Base-by-base conservation (phyloP, 53 echinoderm and acorn worm genomes). In the Arbacia lixula region DNA sequence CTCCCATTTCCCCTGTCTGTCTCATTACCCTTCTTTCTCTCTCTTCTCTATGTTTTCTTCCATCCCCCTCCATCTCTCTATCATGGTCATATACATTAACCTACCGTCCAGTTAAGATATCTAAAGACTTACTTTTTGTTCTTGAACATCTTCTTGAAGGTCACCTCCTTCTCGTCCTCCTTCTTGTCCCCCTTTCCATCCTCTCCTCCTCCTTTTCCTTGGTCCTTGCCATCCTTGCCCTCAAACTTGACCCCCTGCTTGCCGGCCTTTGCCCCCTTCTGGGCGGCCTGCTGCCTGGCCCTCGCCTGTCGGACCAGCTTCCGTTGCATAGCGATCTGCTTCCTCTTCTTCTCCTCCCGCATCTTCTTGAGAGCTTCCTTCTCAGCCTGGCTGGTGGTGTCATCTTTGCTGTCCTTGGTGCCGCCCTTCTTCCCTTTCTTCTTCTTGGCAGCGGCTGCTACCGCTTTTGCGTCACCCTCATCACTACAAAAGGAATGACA, bases 121-220 rank as follows among this genome's bases (percentile, higher is more conserved):
- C n/a, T n/a, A n/a, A n/a, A n/a, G n/a, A n/a, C 89, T 90, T 84
- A 97, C 98, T 90, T 85, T 85, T 91, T 97, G 53, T 97, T 97
- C 66, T 90, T 92, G 72, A 55, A 80, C 94, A 91, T 94, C 74
- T 90, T 93, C 86, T 88, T 93, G 80, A 97, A 94, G 6, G 88
- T 88, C 17, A 84, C 85, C 35, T 92, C 90, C 40, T 66, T 79
- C 36, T 85, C 60, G 20, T 69, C 75, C 50, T 93, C 90, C 60
- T 89, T 77, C 51, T 76, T 84, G 55, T 72, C 85, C 37, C 60
- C 35, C 62, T 74, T 66, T 27, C 64, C 33, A 2, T 55, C 68
- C 37, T 40, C 74, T 51, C 42, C 82, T 28, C 68, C 86, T 60
- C 66, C 57, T 42, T 62, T 68, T 3, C 83, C 86, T 40, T 66